Percentiles rank a stretch among this genome's conserved stretches.
Conservation (phyloP, 2,113 vertebrate species). For the Notechis scutatus region DNA sequence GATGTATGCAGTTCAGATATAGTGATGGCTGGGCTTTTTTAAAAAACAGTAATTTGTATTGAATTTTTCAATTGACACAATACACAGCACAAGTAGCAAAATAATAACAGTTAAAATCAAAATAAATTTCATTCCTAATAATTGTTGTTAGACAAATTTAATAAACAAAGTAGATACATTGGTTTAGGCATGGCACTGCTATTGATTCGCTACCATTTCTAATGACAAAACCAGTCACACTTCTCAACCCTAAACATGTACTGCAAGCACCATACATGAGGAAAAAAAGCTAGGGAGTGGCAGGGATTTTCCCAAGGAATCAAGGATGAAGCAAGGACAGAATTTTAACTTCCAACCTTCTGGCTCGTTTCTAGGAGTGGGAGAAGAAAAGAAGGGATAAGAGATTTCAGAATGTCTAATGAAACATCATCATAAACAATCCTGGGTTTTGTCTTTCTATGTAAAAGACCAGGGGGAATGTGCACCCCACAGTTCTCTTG, state of each 20-base stretch:
- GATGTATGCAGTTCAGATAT: not conserved
- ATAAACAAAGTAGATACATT: not conserved
- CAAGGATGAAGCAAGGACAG: not conserved
- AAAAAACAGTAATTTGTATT: not conserved
- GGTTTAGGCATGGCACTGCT: not conserved
- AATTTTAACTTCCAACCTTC: not conserved
- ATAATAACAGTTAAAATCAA: not conserved
- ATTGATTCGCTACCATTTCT: not conserved
- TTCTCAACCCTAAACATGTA: not conserved
- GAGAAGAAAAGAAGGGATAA: not conserved
- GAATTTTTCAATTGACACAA: not conserved
- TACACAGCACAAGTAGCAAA: not conserved
- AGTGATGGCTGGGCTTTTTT: not conserved
- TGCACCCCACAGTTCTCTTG: not conserved
- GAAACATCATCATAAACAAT: constrained; percentile 65
- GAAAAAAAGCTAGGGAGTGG: not conserved
- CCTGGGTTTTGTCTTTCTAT: constrained; percentile 34
- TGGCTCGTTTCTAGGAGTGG: not conserved
- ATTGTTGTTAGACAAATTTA: not conserved
- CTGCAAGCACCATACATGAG: not conserved
- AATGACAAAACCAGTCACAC: not conserved
- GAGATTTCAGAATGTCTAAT: not conserved
- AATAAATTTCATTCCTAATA: not conserved
- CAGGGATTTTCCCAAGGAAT: constrained; percentile 15
- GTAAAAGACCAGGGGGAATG: not conserved